Evolutionary conservation across 2,888 invertebrate species (phyloP), one percentile per base, ranked within the genome.

Genomic region (Caradrina clavipalpis): DNA sequence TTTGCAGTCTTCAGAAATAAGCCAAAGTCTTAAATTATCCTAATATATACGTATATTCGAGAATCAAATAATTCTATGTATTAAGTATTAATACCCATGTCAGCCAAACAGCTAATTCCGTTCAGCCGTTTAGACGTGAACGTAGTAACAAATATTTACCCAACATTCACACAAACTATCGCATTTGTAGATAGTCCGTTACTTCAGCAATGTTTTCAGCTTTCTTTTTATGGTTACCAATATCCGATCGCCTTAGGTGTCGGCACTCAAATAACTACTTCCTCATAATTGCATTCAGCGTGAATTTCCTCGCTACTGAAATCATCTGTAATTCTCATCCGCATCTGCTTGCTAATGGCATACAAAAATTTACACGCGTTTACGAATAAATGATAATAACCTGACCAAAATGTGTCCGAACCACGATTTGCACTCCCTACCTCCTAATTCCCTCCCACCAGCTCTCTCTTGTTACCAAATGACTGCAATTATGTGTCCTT

Each of bases 401-500:
- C 39, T 62, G 15, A 55, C 54, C 15, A 63, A 65, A 65, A 65
- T 80, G 58, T 54, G 55, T 56, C 65, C 51, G 59, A 63, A 65
- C 54, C 63, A n/a, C 70, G 53, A 80, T 58, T 70, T 31, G 26
- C 64, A 66, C 61, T 62, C 60, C 71, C 64, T 57, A 66, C 57
- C 68, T 76, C 74, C 67, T 69, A 83, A 84, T 74, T 83, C 78
- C 70, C 2, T 6, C 5, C 59, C 56, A 54, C 75, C 79, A 78
- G 73, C 77, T 76, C 64, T 68, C 72, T 64, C 82, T 85, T 80
- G 73, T 82, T 82, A 78, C 74, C 55, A 72, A 71, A 71, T 56
- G 70, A 78, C 73, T 78, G 83, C 84, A 88, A 92, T 92, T 85
- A 88, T 69, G 76, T 64, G 66, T 72, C 67, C 82, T 87, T 90